Percentiles rank a stretch among this genome's conserved stretches.
Conservation (phyloP, 1,140 invertebrate species). For the Zaprionus lachaisei region DNA sequence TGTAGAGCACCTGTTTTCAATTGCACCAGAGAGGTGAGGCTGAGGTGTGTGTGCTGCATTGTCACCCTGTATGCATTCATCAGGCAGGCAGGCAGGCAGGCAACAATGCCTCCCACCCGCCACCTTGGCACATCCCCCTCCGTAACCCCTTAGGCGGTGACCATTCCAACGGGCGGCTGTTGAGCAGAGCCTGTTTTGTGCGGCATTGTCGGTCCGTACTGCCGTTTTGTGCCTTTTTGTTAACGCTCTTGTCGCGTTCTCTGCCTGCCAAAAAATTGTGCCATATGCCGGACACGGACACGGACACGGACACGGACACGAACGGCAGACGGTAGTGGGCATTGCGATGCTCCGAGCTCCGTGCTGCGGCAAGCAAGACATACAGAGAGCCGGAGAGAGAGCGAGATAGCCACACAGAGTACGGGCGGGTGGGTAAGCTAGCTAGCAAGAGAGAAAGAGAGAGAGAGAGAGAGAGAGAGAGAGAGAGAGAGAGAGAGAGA, state of each 20-base stretch:
- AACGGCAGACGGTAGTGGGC: constrained; percentile 25
- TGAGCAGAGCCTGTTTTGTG: constrained; percentile 12
- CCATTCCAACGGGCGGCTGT: constrained; percentile 16
- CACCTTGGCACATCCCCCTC: background rate
- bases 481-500: background rate
- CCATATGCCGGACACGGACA: constrained; percentile 68
- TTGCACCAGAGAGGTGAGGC: background rate
- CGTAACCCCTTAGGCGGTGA: background rate
- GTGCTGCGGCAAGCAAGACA: background rate
- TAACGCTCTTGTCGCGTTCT: constrained; percentile 41
- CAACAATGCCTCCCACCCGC: background rate
- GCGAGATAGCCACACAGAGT: background rate
- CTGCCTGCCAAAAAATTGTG: constrained; percentile 68
- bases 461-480: background rate
- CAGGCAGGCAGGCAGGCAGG: constrained; percentile 7
- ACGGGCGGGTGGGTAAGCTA: background rate
- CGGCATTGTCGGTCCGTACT: constrained; percentile 59
- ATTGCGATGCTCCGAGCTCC: constrained; percentile 59
- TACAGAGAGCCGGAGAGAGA: constrained; percentile 12
- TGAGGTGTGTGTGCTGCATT: background rate
- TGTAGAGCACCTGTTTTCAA: constrained; percentile 3
- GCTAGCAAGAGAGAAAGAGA: background rate
- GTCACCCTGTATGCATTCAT: constrained; percentile 33
- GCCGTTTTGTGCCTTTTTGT: constrained; percentile 74
- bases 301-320: constrained; percentile 43